Evolutionary conservation across 2,888 invertebrate genomes (phyloP), one percentile per base, ranked within the genome.

Genomic region (Parascotia fuliginaria): DNA sequence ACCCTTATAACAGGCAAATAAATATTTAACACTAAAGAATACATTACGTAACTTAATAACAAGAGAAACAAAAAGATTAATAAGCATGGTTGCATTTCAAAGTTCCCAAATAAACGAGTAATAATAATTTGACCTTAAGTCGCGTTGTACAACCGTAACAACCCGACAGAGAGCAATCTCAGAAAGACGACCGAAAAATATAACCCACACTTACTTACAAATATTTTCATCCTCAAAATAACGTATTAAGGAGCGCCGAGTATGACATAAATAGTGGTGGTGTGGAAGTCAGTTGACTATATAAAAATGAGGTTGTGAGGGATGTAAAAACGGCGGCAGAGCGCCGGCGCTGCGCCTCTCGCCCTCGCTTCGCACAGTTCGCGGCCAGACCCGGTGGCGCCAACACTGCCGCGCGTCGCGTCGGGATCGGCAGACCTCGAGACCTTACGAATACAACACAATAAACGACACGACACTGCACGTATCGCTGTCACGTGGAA

Each of bases 251-350:
- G 83, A 85, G 83, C 83, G 82, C 77, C 81, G 84, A 86, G 83
- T 89, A 87, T 89, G 89, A 89, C 87, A 90, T 90, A 89, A 89
- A 89, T 89, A 89, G 89, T 88, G 85, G 83, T 83, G 83, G 85
- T 80, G 86, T 86, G 85, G 89, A 90, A 91, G 90, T 89, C 89
- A 90, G 87, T 90, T 83, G 88, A 90, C 88, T 91, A 87, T 89
- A 89, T 90, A 90, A 90, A 90, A 91, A 87, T 89, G 87, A 84
- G 87, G 82, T 77, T 86, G 83, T 82, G 78, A 80, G 81, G 77
- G 86, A 84, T 85, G 85, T 83, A 76, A 83, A 71, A 73, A 76
- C 65, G 79, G 72, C 73, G 61, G 79, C 76, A 88, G 86, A 68
- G 90, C 91, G 91, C 90, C 89, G 90, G 90, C 90, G 91, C 90